A percentile compares a stretch with the other conserved stretches of the same genome.
Conservation (phyloP, 37 sponge, comb jelly and placozoan species). For the Halisarca cf. caerulea region DNA sequence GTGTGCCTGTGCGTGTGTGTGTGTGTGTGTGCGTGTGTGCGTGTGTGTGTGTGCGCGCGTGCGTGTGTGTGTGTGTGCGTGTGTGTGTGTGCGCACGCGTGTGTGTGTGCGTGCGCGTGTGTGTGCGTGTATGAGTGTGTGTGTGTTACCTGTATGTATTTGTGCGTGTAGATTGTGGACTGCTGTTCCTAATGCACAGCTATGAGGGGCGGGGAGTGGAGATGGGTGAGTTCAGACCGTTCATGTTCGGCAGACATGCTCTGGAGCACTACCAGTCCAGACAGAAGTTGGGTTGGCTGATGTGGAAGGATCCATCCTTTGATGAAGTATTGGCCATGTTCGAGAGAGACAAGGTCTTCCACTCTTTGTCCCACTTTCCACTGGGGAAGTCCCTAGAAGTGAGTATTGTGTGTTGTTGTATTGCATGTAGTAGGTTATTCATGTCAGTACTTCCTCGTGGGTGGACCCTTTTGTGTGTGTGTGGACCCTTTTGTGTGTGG, state of each 20-base stretch:
- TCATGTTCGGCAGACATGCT: constrained; percentile 64
- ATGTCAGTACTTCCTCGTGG: neutral
- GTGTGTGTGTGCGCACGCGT: constrained; percentile 23
- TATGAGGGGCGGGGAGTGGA: constrained; percentile 57
- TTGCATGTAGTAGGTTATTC: neutral
- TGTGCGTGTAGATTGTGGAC: constrained; percentile 47
- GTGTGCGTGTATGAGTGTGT: constrained; percentile 7
- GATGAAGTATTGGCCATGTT: constrained; percentile 41
- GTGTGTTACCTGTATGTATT: neutral
- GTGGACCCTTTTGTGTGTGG: too few species aligned
- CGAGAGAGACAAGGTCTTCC: constrained; percentile 22
- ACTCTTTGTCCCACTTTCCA: constrained; percentile 29
- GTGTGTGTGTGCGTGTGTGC: constrained; percentile 23
- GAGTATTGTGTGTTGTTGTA: neutral
- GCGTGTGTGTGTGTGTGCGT: constrained; percentile 10
- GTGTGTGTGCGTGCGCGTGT: neutral
- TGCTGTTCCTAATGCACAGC: constrained; percentile 47
- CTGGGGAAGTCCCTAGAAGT: constrained; percentile 21
- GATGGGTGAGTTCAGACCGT: constrained; percentile 25
- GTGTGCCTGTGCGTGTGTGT: neutral
- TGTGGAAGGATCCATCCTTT: constrained; percentile 53
- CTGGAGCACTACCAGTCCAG: constrained; percentile 30
- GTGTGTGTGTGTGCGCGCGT: neutral
- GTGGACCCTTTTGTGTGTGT: neutral
- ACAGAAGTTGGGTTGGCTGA: constrained; percentile 57